Conservation (phyloP, 1,140 invertebrate genomes). For the Dinothrombium tinctorium region DNA sequence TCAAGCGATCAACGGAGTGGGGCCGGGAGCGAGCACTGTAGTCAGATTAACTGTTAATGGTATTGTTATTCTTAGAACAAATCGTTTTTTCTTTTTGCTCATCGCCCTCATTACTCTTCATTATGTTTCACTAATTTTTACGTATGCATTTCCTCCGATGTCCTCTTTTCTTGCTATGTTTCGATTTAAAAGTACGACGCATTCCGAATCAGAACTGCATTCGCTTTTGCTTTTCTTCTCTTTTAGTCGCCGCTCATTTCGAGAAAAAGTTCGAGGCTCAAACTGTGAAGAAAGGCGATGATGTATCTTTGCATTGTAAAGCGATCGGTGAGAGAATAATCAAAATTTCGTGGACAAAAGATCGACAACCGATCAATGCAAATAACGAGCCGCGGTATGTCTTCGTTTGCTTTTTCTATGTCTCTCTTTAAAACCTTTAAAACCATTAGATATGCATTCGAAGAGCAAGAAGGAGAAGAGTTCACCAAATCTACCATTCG, state of each 20-base stretch:
- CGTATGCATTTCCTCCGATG: no score
- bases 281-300: conserved; percentile 13
- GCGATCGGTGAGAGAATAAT: conserved; percentile 67
- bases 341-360: conserved; percentile 46
- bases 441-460: neutral
- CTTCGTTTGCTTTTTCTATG: neutral
- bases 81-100: neutral
- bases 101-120: no score
- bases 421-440: neutral
- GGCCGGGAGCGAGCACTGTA: conserved; percentile 23
- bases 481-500: neutral
- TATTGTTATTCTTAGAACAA: conserved; percentile 2
- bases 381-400: conserved; percentile 13
- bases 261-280: conserved; percentile 83
- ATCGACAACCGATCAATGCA: conserved; percentile 12
- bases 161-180: no score
- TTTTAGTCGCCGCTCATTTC: conserved; percentile 78
- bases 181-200: no score
- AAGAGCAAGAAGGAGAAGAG: neutral
- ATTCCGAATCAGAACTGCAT: no score
- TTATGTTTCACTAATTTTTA: neutral
- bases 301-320: conserved; percentile 22
- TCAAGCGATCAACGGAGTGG: conserved; percentile 19
- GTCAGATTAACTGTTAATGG: conserved; percentile 34
- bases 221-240: neutral